These are phyloP conservation scores for Pseudotriccus pelzelni DNA, from an alignment of 2,797 vertebrate species.

Conservation along the genomic window DNA sequence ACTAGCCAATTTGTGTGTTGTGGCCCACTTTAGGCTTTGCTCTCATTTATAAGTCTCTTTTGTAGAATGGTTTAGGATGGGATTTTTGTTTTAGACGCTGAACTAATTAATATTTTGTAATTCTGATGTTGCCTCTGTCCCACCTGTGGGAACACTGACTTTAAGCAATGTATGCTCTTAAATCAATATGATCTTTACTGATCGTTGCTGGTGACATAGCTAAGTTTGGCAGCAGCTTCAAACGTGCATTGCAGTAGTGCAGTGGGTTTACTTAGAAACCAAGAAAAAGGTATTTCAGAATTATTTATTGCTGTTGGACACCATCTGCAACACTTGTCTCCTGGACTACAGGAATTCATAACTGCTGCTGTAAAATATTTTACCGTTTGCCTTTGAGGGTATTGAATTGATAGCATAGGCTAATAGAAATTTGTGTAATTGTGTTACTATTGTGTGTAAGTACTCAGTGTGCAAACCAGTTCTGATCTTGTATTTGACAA, in stretches of 20 bases:
- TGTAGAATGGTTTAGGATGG: neutral
- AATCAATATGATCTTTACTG: slow-evolving; percentile 40
- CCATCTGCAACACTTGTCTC: neutral
- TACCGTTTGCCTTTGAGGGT: neutral
- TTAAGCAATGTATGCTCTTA: neutral
- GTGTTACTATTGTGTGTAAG: neutral
- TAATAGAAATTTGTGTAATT: neutral
- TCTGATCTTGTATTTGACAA: neutral
- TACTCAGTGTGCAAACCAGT: neutral
- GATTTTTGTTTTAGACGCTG: neutral
- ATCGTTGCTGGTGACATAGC: neutral
- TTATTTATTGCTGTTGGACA: neutral
- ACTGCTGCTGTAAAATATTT: neutral
- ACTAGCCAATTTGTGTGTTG: neutral
- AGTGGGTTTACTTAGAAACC: neutral
- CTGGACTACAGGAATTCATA: neutral
- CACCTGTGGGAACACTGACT: slow-evolving; percentile 45
- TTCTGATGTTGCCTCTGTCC: slow-evolving; percentile 34
- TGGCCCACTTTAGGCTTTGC: neutral
- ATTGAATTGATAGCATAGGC: neutral
- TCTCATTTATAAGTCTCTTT: neutral
- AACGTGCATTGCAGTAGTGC: neutral
- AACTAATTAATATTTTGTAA: neutral
- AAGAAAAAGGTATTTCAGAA: neutral
- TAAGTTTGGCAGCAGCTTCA: neutral